phyloP scores from a whole-genome alignment of 2,888 invertebrate species.

The Agriopis marginaria region DNA sequence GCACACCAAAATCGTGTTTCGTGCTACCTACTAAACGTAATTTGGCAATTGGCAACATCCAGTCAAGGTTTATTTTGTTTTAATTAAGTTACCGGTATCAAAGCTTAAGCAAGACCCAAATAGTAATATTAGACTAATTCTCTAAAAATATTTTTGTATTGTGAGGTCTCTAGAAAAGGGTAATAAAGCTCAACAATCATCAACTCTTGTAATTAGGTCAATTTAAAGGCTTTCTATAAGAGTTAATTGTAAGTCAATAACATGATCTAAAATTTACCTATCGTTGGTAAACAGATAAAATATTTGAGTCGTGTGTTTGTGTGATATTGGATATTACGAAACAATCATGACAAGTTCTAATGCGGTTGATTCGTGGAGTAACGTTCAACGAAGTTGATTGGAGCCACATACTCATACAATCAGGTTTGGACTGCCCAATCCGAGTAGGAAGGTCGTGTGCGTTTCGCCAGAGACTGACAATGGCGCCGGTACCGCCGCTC shows the following conservation, averaged over 20 bases:
- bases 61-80: constrained; percentile 66
- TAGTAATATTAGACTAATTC: constrained; percentile 41
- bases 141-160: constrained; percentile 29
- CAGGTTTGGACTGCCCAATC: constrained; percentile 80
- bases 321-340: constrained; percentile 28
- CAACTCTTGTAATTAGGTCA: constrained; percentile 23
- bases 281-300: background rate
- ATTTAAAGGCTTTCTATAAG: constrained; percentile 6
- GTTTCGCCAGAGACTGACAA: constrained; percentile 83
- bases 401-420: constrained; percentile 63
- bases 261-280: background rate
- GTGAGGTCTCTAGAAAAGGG: constrained; percentile 1
- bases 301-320: background rate
- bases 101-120: constrained; percentile 48
- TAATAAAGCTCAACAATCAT: background rate
- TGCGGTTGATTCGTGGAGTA: constrained; percentile 42
- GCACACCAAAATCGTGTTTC: constrained; percentile 54
- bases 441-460: constrained; percentile 78
- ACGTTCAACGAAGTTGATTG: constrained; percentile 48
- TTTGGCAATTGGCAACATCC: constrained; percentile 67
- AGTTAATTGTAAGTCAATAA: constrained; percentile 21
- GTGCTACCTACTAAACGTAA: constrained; percentile 59
- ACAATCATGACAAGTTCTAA: constrained; percentile 34
- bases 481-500: constrained; percentile 71
- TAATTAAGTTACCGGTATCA: constrained; percentile 55